These are phyloP conservation scores for Vannuccia rotundouncinata DNA, from an alignment of 2,888 invertebrate genomes.

Conservation along the genomic window DNA sequence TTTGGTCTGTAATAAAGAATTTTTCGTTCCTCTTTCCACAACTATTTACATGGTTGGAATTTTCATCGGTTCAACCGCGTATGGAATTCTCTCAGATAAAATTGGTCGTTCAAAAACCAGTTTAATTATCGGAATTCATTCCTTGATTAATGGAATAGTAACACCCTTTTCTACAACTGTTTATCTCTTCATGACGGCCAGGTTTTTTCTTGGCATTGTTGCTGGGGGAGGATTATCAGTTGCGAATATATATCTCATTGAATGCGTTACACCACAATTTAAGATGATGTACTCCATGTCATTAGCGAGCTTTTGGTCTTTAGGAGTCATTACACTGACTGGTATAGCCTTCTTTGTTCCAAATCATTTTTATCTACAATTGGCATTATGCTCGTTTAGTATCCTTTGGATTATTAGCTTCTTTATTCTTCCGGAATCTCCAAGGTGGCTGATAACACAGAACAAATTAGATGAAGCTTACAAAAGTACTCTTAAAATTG, in stretches of 20 bases:
- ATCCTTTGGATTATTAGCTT: not conserved
- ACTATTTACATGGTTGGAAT: conserved; percentile 1
- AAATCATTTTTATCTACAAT: not conserved
- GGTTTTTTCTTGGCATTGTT: not conserved
- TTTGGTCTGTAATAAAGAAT: not conserved
- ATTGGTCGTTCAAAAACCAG: not conserved
- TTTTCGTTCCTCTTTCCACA: not conserved
- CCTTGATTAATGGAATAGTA: not conserved
- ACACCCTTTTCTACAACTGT: not conserved
- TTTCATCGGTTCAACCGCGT: not conserved
- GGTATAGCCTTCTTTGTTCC: not conserved
- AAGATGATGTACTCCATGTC: not conserved
- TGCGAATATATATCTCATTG: not conserved
- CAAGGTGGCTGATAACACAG: not conserved
- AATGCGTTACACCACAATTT: not conserved
- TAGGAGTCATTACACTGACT: not conserved
- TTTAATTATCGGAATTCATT: not conserved
- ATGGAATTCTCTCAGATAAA: not conserved
- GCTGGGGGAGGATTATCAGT: not conserved
- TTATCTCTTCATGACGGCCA: not conserved
- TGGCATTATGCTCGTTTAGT: not conserved
- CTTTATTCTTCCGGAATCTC: not conserved
- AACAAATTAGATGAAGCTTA: not conserved
- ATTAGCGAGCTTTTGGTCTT: not conserved
- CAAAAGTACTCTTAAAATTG: not conserved